Base-by-base conservation (phyloP, 1,140 invertebrate genomes). In the Drosophila carrolli region DNA sequence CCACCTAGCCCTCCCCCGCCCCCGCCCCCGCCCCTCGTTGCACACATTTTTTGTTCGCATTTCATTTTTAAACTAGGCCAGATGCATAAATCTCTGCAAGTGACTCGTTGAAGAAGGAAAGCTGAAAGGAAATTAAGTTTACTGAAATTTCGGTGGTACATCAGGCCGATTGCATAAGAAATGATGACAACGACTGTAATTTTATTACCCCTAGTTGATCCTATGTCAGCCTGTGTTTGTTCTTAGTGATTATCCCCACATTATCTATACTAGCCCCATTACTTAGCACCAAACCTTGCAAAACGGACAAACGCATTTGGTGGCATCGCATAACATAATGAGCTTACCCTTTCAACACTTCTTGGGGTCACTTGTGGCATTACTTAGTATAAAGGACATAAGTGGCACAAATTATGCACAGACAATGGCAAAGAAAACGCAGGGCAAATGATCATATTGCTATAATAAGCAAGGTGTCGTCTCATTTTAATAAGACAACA, bases 401-500 rank as follows among this genome's bases (percentile, higher is more conserved):
- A 41, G 51, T 27, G 47, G 13, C 61, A 60, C 63, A 61, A 76
- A 67, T 75, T 76, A 67, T 66, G 54, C 72, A 40, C 48, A 38
- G 59, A 68, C 63, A 74, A 50, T 73, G 67, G 32, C 43, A 41
- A 38, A 23, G 68, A 48, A 57, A 56, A 40, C 47, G 50, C 41
- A 47, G 32, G 37, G 62, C 27, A 23, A 23, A 23, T 14, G 41
- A 50, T n/a, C 27, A 48, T 66, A 54, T 19, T 14, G 48, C 10
- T 32, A 46, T 13, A 41, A 16, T 46, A 23, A 11, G 35, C 32
- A 44, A 67, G 73, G 73, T 70, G 74, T 77, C 62, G 44, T 44
- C 19, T 53, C 73, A 60, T 70, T 77, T 77, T 77, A 77, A 77
- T 71, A 78, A 71, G 53, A 78, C 38, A 76, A 67, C 72, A 75